Evolutionary conservation across 2,113 vertebrate genomes (phyloP).

Genomic region (Boleophthalmus pectinirostris): DNA sequence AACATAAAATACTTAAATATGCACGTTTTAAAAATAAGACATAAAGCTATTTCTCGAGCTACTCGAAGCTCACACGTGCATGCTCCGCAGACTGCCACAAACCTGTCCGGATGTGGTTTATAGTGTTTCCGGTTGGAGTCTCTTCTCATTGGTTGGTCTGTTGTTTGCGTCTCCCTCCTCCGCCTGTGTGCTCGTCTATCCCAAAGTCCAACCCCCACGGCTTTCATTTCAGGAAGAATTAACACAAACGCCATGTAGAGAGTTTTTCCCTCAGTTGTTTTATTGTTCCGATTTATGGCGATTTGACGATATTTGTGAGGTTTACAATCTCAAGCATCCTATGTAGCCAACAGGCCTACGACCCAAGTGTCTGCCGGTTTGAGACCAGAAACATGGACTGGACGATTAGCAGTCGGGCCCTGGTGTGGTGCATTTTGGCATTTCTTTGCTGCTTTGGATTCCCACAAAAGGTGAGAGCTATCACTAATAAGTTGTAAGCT

Average conservation of each 20-base stretch:
- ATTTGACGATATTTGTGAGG: not conserved
- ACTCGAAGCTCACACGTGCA: not conserved
- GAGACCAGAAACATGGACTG: conserved; percentile 70
- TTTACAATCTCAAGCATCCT: conserved; percentile 31
- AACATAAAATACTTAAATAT: not conserved
- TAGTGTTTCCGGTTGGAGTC: conserved; percentile 45
- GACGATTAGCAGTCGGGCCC: conserved; percentile 69
- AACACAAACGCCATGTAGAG: conserved; percentile 4
- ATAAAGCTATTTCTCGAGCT: not conserved
- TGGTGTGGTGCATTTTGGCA: conserved; percentile 67
- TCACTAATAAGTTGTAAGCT: conserved; percentile 36
- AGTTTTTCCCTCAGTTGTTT: not conserved
- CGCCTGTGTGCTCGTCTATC: conserved; percentile 44
- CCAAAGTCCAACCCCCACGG: conserved; percentile 60
- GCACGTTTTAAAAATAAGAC: not conserved
- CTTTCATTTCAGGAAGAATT: conserved; percentile 70
- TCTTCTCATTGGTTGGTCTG: conserved; percentile 42
- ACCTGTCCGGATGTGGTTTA: conserved; percentile 46
- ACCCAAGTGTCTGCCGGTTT: conserved; percentile 40
- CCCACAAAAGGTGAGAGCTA: conserved; percentile 67
- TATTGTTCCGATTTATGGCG: not conserved
- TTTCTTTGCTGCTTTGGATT: conserved; percentile 60
- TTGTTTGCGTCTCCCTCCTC: conserved; percentile 40
- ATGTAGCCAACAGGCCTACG: conserved; percentile 48
- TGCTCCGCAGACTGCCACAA: not conserved